phyloP scores from a whole-genome alignment of 2,113 vertebrate genomes.

The Sphaerodactylus townsendi region DNA sequence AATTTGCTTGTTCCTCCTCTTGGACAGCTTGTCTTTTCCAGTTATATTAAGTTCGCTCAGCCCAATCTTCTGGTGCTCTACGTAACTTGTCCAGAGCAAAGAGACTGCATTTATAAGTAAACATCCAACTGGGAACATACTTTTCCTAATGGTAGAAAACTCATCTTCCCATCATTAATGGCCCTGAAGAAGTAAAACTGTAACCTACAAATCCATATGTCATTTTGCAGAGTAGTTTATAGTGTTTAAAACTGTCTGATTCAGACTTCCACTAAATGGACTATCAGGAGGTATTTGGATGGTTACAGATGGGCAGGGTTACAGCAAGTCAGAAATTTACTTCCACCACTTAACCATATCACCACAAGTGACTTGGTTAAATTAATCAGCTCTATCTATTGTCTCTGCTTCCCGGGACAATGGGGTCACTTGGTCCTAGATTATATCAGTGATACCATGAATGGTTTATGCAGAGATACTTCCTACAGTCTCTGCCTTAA shows the following conservation, averaged over 20 bases:
- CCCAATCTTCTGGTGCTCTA: not conserved
- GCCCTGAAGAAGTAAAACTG: not conserved
- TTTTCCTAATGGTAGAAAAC: not conserved
- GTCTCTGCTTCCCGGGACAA: too few relatives aligned
- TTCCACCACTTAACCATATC: too few relatives aligned
- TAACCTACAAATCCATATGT: not conserved
- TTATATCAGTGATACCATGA: too few relatives aligned
- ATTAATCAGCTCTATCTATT: too few relatives aligned
- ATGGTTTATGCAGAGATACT: too few relatives aligned
- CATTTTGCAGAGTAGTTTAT: not conserved
- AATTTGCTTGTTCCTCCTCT: not conserved
- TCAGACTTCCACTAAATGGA: not conserved
- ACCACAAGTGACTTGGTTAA: too few relatives aligned
- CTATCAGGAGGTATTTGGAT: not conserved
- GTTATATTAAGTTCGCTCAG: not conserved
- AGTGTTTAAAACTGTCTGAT: too few relatives aligned
- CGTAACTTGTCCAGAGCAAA: slow-evolving; percentile 1
- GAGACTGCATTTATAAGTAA: not conserved
- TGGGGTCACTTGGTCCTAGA: too few relatives aligned
- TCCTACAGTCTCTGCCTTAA: too few relatives aligned
- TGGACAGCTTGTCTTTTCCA: not conserved
- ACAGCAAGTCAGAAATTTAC: too few relatives aligned
- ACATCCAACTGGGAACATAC: not conserved
- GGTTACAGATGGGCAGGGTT: too few relatives aligned
- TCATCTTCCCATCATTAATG: not conserved